A percentile compares a stretch with the other conserved stretches of the same genome.
Evolutionary conservation across 2,888 invertebrate species (phyloP).

Genomic region (Eubasilissa splendida): DNA sequence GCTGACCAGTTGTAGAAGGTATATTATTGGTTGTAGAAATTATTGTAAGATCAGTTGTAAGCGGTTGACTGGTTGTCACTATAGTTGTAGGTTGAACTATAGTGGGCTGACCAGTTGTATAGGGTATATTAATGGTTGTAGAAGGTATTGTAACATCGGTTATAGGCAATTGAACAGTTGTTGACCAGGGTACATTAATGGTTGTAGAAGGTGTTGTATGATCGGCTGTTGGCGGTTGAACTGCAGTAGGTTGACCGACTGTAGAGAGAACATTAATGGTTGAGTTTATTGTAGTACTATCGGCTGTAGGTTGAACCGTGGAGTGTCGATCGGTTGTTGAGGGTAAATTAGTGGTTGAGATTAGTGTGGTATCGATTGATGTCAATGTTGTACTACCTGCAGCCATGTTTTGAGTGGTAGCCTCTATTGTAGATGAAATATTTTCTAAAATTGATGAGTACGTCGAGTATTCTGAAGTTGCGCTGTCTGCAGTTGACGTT

Average conservation of each 20-base stretch:
- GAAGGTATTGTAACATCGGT: background rate
- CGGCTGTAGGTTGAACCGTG: too few species aligned
- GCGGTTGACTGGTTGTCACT: background rate
- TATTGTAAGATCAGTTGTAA: background rate
- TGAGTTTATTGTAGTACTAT: background rate
- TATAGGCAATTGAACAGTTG: background rate
- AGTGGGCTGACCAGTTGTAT: background rate
- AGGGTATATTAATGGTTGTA: background rate
- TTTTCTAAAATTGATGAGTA: too few species aligned
- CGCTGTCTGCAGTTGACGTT: conserved; percentile 1
- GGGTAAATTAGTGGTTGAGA: background rate
- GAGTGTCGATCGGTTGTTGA: background rate
- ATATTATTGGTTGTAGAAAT: background rate
- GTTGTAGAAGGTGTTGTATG: background rate
- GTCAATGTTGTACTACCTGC: background rate
- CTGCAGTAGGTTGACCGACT: background rate
- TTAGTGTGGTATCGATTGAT: background rate
- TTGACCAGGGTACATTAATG: background rate
- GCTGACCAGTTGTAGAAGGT: background rate
- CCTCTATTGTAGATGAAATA: background rate
- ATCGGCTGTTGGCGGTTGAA: background rate
- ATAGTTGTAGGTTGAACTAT: background rate
- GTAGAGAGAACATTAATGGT: background rate
- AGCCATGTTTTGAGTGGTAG: background rate
- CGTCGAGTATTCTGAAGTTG: background rate